Evolutionary conservation across 2,797 vertebrate species (phyloP), one percentile per base, ranked within the genome.

Genomic region (Gadopsis marmoratus): DNA sequence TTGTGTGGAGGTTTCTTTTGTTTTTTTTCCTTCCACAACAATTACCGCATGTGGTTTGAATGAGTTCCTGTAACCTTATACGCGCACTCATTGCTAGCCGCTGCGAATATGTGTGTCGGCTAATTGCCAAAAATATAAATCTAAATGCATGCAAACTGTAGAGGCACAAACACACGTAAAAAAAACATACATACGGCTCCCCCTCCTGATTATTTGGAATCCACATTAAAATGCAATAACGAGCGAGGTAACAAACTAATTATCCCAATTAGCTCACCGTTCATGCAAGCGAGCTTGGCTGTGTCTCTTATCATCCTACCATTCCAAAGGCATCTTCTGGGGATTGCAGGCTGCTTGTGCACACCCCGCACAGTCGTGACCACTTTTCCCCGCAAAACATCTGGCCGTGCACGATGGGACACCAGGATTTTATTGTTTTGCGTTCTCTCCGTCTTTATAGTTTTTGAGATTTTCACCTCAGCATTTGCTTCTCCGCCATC

Each of bases 191-290:
- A 60, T 62, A 1, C 53, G 23, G 29, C 61, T 76, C 64, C 71
- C 75, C 70, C 41, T 79, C 71, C 54, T 70, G 66, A 86, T 89
- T 80, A 79, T 88, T 85, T 82, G 76, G 83, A 87, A 84, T 81
- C 82, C 86, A 84, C 83, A 89, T 91, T 91, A 91, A 92, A 92
- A 93, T 86, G 84, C 88, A 88, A 91, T 92, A 92, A 92, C 63
- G 77, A 91, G 85, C 66, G 47, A 89, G 84, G 87, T 92, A 90
- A 90, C 89, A 84, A 88, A 88, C 82, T 91, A 89, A 93, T 94
- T 92, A 92, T 93, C 86, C 83, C 92, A 93, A 93, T 93, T 93
- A 93, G 84, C 90, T 89, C 82, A 64, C 69, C 71, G 85, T 63
- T 91, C 91, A 91, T 86, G 89, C 90, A 51, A 85, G 86, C 76